A percentile compares a stretch with the other conserved stretches of the same genome.
Evolutionary conservation across 2,113 vertebrate genomes (phyloP).

Genomic region (Paradoxurus hermaphroditus): DNA sequence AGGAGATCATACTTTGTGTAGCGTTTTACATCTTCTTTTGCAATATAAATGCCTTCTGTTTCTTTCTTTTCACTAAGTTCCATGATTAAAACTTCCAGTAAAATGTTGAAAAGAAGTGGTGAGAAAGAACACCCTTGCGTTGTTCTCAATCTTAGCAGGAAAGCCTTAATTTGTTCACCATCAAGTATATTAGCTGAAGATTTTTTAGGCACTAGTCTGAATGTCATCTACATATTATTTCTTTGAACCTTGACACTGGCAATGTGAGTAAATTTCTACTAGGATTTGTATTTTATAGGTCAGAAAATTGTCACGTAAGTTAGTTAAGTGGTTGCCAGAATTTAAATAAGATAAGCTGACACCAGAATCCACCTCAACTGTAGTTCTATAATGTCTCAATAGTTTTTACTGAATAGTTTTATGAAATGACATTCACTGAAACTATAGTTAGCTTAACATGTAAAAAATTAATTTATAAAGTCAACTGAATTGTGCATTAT

Average conservation of each 20-base stretch:
- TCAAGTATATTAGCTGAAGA: background rate
- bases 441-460: background rate
- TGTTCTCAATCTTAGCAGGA: background rate
- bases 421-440: background rate
- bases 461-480: background rate
- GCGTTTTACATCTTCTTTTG: background rate
- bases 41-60: background rate
- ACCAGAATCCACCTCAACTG: background rate
- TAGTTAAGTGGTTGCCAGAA: background rate
- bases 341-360: background rate
- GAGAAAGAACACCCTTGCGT: background rate
- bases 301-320: background rate
- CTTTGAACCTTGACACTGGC: background rate
- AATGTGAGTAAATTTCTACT: background rate
- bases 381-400: background rate
- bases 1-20: background rate
- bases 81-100: background rate
- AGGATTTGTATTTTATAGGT: background rate
- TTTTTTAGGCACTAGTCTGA: background rate
- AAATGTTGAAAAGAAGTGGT: background rate
- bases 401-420: background rate
- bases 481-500: background rate
- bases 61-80: background rate
- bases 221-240: background rate
- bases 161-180: background rate